A percentile compares a stretch with the other conserved stretches of the same genome.
Evolutionary conservation across 2,113 vertebrate genomes (phyloP).

Genomic region (Dissostichus mawsoni): DNA sequence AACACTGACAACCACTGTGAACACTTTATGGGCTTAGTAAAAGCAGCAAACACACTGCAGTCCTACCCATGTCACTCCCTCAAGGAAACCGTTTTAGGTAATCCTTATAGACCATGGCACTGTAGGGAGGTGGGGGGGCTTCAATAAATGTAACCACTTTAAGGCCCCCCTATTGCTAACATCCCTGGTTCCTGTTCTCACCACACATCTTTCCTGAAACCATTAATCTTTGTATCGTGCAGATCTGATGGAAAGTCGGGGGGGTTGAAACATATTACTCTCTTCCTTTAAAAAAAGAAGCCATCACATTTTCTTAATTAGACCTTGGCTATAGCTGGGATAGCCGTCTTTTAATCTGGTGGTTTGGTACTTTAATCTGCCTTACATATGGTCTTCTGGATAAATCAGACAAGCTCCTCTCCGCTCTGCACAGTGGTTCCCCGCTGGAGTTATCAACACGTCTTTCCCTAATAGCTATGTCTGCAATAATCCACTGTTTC

Average conservation of each 20-base stretch:
- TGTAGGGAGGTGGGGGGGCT: background rate
- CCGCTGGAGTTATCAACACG: conserved; percentile 50
- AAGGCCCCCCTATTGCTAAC: conserved; percentile 26
- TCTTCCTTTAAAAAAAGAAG: conserved; percentile 53
- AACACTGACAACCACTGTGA: conserved; percentile 53
- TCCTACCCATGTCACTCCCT: conserved; percentile 37
- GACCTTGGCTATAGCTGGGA: conserved; percentile 22
- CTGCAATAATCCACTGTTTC: conserved; percentile 26
- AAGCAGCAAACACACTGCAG: conserved; percentile 62
- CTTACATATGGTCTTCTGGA: conserved; percentile 74
- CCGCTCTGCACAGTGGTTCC: conserved; percentile 26
- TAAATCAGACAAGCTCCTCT: conserved; percentile 61
- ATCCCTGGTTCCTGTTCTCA: conserved; percentile 17
- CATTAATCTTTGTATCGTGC: conserved; percentile 36
- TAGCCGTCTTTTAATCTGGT: conserved; percentile 75
- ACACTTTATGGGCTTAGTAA: conserved; percentile 55
- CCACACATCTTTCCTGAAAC: conserved; percentile 29
- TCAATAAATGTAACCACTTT: conserved; percentile 61
- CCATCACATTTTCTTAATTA: conserved; percentile 63
- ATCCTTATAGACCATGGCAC: conserved; percentile 32
- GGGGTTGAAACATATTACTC: conserved; percentile 32
- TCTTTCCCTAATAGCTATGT: conserved; percentile 28
- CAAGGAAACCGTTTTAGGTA: conserved; percentile 54
- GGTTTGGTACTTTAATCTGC: conserved; percentile 73
- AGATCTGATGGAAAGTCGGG: conserved; percentile 47